Base-by-base conservation (phyloP, 1,140 invertebrate genomes). In the Chelonus insularis region DNA sequence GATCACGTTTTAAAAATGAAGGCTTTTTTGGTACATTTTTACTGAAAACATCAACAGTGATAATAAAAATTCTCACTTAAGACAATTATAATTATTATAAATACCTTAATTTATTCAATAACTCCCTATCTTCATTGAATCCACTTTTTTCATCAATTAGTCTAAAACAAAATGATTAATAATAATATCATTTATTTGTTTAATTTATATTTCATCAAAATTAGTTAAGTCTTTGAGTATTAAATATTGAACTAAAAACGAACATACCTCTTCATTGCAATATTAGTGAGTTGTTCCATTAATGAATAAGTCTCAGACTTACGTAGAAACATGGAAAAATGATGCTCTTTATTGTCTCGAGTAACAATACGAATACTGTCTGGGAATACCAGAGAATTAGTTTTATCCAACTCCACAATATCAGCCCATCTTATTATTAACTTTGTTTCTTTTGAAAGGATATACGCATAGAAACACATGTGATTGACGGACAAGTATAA, bases 401-500 rank as follows among this genome's bases (percentile, higher is more conserved):
- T 91, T 79, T 89, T 91, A 25, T 86, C 86, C 7, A 95, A 78
- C 68, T 86, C 86, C 0, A 85, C 87, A 16, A 93, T 88, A 68
- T 93, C 90, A 57, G 89, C 88, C 92, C 92, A 92, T 73, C 94
- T 84, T 43, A 98, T 87, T 60, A 92, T 88, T 16, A 98, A 82
- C 73, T 93, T 93, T 5, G 91, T 93, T 77, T 97, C 93, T 61
- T 88, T 89, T 12, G 95, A 94, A 74, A 98, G 86, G 71, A 98
- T 90, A 71, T 94, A 96, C 4, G 95, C 93, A 80, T 98, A 94
- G 81, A 99, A 99, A 74, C 94, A 97, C 71, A 97, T 84, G 77
- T 97, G 94, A 74, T 96, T 95, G 43, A 99, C 88, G 48, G 95
- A 97, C 11, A 99, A 86, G 77, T 98, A 99, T 68, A 99, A 83